phyloP scores from a whole-genome alignment of 2,888 invertebrate species.

The Patella pellucida region DNA sequence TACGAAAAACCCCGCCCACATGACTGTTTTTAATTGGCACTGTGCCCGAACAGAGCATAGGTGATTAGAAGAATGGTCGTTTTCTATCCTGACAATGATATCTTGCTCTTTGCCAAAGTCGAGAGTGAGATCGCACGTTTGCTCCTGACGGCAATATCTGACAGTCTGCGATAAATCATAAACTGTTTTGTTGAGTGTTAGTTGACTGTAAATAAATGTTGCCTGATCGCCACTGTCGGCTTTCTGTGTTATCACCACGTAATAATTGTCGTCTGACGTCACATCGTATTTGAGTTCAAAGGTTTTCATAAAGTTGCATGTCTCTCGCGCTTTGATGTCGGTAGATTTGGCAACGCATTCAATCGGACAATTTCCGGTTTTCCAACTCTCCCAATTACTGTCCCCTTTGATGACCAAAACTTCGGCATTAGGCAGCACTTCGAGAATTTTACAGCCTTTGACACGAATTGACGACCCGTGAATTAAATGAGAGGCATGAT shows the following conservation, averaged over 20 bases:
- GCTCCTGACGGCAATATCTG: neutral
- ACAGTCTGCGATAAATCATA: neutral
- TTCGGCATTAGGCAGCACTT: neutral
- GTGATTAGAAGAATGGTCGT: too few species aligned
- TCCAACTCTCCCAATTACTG: neutral
- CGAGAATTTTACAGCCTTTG: neutral
- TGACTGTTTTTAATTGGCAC: neutral
- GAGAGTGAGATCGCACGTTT: neutral
- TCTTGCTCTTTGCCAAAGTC: neutral
- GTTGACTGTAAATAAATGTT: neutral
- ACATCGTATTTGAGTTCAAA: neutral
- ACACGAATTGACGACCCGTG: neutral
- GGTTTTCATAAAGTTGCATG: neutral
- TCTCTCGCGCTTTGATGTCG: neutral
- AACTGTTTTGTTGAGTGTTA: neutral
- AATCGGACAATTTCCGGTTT: neutral
- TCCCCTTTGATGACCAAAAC: neutral
- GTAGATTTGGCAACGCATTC: neutral
- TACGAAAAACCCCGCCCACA: neutral
- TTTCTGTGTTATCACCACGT: neutral
- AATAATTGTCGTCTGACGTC: neutral
- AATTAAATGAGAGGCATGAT: neutral
- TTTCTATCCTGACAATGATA: neutral
- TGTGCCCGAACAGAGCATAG: neutral
- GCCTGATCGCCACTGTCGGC: neutral